These are phyloP conservation scores for Gisinianus flammeolus DNA, from an alignment of 2,888 invertebrate genomes.

Conservation along the genomic window DNA sequence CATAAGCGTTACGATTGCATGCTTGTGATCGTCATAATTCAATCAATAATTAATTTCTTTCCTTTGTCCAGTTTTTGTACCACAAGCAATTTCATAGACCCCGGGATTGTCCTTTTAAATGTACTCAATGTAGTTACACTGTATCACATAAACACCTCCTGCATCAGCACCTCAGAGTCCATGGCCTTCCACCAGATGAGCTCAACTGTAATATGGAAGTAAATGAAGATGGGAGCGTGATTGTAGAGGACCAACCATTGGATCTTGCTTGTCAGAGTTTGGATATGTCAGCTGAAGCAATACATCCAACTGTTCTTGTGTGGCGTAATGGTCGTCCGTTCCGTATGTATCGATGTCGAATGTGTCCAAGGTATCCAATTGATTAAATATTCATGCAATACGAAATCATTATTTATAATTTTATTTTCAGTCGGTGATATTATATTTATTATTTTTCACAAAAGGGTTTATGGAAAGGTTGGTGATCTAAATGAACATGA, in stretches of 20 bases:
- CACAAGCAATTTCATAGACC: conserved; percentile 83
- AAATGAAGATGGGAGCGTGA: conserved; percentile 7
- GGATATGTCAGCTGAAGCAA: background rate
- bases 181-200: conserved; percentile 65
- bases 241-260: conserved; percentile 37
- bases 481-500: conserved; percentile 84
- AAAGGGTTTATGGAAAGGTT: conserved; percentile 73
- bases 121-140: conserved; percentile 69
- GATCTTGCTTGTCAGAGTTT: conserved; percentile 23
- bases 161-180: conserved; percentile 82
- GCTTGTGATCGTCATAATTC: no score
- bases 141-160: conserved; percentile 71
- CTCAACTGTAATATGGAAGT: background rate
- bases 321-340: conserved; percentile 65
- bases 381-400: background rate
- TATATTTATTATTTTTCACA: no score
- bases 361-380: conserved; percentile 70
- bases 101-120: conserved; percentile 77
- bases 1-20: no score
- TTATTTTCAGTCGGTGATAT: no score
- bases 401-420: background rate
- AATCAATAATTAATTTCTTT: no score
- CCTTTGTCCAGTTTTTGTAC: no score
- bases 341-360: conserved; percentile 84
- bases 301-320: conserved; percentile 69